Evolutionary conservation across 2,113 vertebrate genomes (phyloP).

Genomic region (Epinephelus fuscoguttatus): DNA sequence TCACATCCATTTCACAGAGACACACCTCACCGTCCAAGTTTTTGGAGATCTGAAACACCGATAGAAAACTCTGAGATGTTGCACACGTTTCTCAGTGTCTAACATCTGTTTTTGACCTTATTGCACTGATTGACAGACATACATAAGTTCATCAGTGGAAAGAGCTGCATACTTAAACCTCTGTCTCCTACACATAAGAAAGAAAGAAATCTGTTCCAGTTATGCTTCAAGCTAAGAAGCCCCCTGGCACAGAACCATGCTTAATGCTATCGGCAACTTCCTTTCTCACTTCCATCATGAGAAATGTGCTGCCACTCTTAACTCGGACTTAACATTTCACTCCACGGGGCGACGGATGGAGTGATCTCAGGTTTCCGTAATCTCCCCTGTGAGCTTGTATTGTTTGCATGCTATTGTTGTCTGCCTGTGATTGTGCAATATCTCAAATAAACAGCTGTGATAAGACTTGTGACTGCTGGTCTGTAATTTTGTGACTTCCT

Average conservation of each 20-base stretch:
- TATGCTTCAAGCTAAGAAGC: background rate
- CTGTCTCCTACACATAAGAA: background rate
- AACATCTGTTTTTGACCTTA: conserved; percentile 16
- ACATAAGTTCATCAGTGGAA: background rate
- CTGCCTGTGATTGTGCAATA: conserved; percentile 21
- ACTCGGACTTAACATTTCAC: conserved; percentile 21
- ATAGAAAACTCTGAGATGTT: background rate
- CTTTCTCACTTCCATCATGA: conserved; percentile 14
- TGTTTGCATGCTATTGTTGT: background rate
- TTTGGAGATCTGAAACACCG: background rate
- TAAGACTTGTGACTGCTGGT: conserved; percentile 21
- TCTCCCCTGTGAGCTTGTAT: conserved; percentile 14
- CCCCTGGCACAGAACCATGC: background rate
- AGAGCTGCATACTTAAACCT: background rate
- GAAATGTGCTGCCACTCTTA: background rate
- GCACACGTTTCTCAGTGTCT: background rate
- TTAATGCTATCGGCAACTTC: background rate
- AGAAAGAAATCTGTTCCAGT: background rate
- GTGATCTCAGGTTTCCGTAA: conserved; percentile 35
- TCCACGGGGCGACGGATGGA: background rate
- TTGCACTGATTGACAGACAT: background rate
- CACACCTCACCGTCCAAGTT: background rate
- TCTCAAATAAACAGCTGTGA: conserved; percentile 33
- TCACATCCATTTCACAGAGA: conserved; percentile 52
- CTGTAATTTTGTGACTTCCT: conserved; percentile 45